Conservation (phyloP, 1,140 invertebrate species). For the Euborellia annulipes region DNA sequence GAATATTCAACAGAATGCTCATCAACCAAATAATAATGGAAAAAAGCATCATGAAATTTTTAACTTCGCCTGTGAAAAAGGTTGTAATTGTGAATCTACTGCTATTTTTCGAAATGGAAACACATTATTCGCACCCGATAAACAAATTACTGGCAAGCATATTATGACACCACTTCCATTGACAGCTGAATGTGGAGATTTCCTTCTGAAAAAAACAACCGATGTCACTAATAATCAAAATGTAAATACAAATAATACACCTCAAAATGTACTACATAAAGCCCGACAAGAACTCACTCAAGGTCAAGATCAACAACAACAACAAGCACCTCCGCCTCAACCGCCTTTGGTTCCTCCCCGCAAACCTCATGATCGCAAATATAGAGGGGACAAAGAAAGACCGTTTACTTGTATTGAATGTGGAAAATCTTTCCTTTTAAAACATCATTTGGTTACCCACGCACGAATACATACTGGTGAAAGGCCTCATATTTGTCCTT, state of each 20-base stretch:
- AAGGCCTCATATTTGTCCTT: conserved; percentile 62
- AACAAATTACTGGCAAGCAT: conserved; percentile 20
- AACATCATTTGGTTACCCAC: conserved; percentile 67
- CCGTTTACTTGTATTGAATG: conserved; percentile 67
- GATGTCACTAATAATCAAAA: neutral
- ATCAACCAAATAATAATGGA: conserved; percentile 3
- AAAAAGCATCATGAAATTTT: conserved; percentile 8
- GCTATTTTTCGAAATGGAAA: conserved; percentile 8
- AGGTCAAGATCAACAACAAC: neutral
- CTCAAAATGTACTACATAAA: conserved; percentile 6
- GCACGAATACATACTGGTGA: conserved; percentile 63
- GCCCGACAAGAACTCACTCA: conserved; percentile 20
- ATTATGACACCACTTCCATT: conserved; percentile 50
- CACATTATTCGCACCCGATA: conserved; percentile 9
- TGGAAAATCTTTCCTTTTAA: conserved; percentile 65
- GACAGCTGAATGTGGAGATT: conserved; percentile 55
- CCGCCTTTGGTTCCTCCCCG: neutral
- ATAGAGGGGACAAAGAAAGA: conserved; percentile 39
- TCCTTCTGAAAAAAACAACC: conserved; percentile 8
- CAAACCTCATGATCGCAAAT: neutral
- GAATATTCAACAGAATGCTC: conserved; percentile 9
- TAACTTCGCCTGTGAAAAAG: conserved; percentile 10
- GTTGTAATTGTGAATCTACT: conserved; percentile 13
- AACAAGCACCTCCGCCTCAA: conserved; percentile 3
- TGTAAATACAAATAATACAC: too few relatives aligned